A percentile compares a stretch with the other conserved stretches of the same genome.
These are phyloP conservation scores for Xiphorhynchus elegans DNA, from an alignment of 2,113 vertebrate species.

Conservation along the genomic window DNA sequence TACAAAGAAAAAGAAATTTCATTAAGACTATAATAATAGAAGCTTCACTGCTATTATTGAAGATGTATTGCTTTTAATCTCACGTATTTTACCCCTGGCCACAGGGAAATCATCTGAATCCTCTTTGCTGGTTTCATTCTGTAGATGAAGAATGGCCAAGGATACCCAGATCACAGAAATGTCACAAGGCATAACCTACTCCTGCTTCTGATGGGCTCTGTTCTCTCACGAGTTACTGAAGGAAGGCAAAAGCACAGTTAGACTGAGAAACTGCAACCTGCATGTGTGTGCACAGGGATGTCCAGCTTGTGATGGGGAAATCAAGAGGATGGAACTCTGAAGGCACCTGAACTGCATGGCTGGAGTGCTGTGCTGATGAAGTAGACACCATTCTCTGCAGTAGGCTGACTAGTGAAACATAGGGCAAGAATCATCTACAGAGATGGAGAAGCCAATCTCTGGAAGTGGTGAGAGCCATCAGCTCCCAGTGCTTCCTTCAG, in stretches of 20 bases:
- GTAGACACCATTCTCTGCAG: background rate
- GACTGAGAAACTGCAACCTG: background rate
- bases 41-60: background rate
- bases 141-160: background rate
- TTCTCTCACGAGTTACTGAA: background rate
- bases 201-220: background rate
- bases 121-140: background rate
- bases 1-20: background rate
- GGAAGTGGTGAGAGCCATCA: fast-evolving
- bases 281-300: fast-evolving
- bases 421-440: background rate
- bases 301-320: background rate
- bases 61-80: background rate
- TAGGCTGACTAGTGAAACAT: background rate
- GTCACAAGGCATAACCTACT: background rate
- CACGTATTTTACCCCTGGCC: background rate
- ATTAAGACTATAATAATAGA: background rate
- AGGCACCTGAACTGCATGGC: background rate
- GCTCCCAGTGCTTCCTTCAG: background rate
- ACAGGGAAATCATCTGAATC: background rate
- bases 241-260: background rate
- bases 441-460: background rate
- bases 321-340: background rate
- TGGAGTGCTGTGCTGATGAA: background rate
- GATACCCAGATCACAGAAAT: background rate